Base-by-base conservation (phyloP, 2,797 vertebrate species). In the Syngnathus rostellatus region DNA sequence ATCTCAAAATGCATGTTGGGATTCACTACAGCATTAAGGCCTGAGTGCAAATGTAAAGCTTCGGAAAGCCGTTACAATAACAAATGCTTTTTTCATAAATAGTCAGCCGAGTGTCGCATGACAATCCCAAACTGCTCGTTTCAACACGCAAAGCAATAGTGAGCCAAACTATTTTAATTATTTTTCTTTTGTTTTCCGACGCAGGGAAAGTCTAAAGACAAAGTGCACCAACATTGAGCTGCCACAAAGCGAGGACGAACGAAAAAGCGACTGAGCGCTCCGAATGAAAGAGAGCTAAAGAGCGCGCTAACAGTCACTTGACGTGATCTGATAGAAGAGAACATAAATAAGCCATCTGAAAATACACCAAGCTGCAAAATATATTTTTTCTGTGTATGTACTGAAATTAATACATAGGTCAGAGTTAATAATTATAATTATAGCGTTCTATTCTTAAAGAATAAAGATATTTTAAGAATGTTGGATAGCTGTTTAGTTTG, bases 381-480 rank as follows among this genome's bases (percentile, higher is more conserved):
- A 81, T 85, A 87, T 86, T 88, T 83, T 90, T 88, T 38, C 82
- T 89, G 83, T 90, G 85, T 89, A 89, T 88, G 86, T 88, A 86
- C 77, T 85, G 79, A 88, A 83, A 85, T 86, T 89, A 87, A 89
- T 89, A 89, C 88, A 88, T 90, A 87, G 79, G 70, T 83, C 67
- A 78, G 73, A 74, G 74, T 54, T 39, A 23, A 40, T 85, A 86
- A 84, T 84, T 76, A 82, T 87, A 84, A 79, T 68, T 83, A 87
- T 87, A 82, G 82, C 83, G 74, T 83, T 90, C 67, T 91, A 85
- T 91, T 91, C 88, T 90, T 91, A 88, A 90, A 90, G 84, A 91
- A 90, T 92, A 91, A 92, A 91, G 79, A 83, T 85, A 78, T 90
- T 82, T 91, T 85, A 81, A 85, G 87, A 77, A 82, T 63, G 39